A percentile compares a stretch with the other conserved stretches of the same genome.
These are phyloP conservation scores for Bruchidius siliquastri DNA, from an alignment of 2,888 invertebrate species.

Conservation along the genomic window DNA sequence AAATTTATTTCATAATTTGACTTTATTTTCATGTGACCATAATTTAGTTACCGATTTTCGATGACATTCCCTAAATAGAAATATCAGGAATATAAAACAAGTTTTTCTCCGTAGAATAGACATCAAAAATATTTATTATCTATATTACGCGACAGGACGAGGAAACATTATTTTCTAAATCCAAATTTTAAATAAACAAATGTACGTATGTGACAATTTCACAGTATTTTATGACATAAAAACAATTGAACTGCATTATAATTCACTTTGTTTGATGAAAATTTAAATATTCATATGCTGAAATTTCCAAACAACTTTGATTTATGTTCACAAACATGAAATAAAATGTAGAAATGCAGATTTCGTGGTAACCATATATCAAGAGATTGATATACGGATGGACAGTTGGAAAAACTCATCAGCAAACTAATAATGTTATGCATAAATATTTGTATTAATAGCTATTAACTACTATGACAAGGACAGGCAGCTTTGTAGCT, in stretches of 20 bases:
- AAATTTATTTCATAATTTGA: no score
- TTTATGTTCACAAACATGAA: not conserved
- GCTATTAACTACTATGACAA: no score
- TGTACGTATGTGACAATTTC: not conserved
- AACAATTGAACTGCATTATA: not conserved
- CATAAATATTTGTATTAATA: not conserved
- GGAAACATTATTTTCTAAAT: no score
- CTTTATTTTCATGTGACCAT: no score
- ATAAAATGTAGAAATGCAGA: not conserved
- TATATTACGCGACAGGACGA: no score
- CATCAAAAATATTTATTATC: no score
- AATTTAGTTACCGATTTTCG: no score
- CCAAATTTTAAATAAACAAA: not conserved
- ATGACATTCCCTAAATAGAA: no score
- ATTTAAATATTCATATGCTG: not conserved
- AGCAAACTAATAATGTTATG: not conserved
- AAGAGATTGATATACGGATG: not conserved
- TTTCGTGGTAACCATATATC: not conserved
- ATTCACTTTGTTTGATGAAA: not conserved
- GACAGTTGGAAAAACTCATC: not conserved
- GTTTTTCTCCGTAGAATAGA: no score
- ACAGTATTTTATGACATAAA: not conserved
- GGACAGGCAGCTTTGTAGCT: no score
- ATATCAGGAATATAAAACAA: no score
- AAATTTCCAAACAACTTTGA: not conserved